Base-by-base conservation (phyloP, 2,888 invertebrate species). In the Ormyrus pomaceus region DNA sequence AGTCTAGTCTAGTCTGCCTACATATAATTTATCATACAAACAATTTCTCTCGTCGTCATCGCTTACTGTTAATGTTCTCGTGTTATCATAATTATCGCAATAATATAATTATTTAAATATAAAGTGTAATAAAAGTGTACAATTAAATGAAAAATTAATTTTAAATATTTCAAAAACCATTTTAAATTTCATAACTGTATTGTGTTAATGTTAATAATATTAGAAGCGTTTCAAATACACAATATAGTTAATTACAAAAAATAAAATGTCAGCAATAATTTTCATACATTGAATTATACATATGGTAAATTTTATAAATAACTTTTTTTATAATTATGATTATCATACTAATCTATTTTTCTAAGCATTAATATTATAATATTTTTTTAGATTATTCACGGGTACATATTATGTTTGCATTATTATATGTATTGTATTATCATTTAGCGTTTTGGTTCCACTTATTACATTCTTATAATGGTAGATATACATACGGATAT, bases 361-460 rank as follows among this genome's bases (percentile, higher is more conserved):
- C 64, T 73, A 64, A 55, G 45, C 10, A 11, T 74, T 50, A 11
- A 58, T 61, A 68, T 61, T 53, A 61, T n/a, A 34, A 51, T 58
- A 13, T 51, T 59, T 68, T 55, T 53, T 48, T 59, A 55, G 62
- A 77, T 78, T 45, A 64, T 72, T 66, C 58, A 61, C 72, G 61
- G 34, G 13, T 58, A 59, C 48, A 61, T 58, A 69, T 76, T 77
- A 65, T 58, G 45, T 77, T 58, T 64, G 64, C 45, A 65, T 46
- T 68, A 76, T 19, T 34, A 45, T 83, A 79, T 77, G 76, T 82
- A 83, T 70, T 80, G 73, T 80, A 79, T 81, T 84, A 78, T 84
- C 73, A 48, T 61, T 66, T 78, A 78, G 72, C 72, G 48, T 73
- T 78, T 86, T 85, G 83, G 84, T 86, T 87, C 85, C 83, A 84